phyloP scores from a whole-genome alignment of 1,140 invertebrate genomes.

The Zophobas atratus region DNA sequence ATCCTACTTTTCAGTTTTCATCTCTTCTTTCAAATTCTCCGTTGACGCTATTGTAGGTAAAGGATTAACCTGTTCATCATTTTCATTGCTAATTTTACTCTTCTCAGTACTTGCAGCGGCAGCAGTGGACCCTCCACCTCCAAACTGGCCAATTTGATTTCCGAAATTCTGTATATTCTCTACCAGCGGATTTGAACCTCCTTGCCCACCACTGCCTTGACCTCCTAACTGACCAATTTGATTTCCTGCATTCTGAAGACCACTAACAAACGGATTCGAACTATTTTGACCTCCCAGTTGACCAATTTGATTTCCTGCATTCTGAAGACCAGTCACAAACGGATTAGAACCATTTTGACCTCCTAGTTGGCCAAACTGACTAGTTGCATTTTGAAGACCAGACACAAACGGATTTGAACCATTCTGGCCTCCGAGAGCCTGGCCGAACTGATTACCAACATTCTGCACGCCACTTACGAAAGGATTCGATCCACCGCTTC shows the following conservation, averaged over 20 bases:
- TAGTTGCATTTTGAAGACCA: slow-evolving; percentile 12
- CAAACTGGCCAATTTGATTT: slow-evolving; percentile 27
- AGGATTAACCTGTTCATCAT: no score
- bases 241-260: slow-evolving; percentile 16
- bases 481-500: slow-evolving; percentile 16
- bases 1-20: neutral
- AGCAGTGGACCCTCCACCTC: neutral
- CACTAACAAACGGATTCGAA: neutral
- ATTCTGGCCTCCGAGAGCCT: neutral
- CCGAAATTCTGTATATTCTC: slow-evolving; percentile 12
- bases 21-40: slow-evolving; percentile 4
- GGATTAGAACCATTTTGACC: slow-evolving; percentile 33
- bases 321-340: slow-evolving; percentile 3
- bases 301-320: slow-evolving; percentile 17
- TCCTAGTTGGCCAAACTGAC: slow-evolving; percentile 31
- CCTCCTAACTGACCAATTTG: slow-evolving; percentile 20
- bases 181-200: slow-evolving; percentile 15
- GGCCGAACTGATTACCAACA: neutral
- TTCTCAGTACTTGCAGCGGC: neutral
- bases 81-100: neutral
- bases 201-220: slow-evolving; percentile 13
- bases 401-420: slow-evolving; percentile 40
- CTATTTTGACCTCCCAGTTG: slow-evolving; percentile 2
- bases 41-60: no score
- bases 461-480: slow-evolving; percentile 3